Conservation (phyloP, 2,888 invertebrate species). For the Yponomeuta evonymella region DNA sequence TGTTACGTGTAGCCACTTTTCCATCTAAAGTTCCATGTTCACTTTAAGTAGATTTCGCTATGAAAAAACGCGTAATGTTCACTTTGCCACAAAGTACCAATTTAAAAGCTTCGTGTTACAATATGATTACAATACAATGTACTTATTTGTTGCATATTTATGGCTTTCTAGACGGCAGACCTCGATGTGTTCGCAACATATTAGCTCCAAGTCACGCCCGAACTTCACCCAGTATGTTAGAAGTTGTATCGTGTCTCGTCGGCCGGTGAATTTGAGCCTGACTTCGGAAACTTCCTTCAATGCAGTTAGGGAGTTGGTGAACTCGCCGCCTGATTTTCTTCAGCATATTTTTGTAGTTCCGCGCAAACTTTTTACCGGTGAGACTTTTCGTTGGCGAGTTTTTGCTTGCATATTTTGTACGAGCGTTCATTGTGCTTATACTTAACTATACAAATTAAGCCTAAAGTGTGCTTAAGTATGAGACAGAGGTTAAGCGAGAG, state of each 20-base stretch:
- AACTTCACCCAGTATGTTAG: conserved; percentile 12
- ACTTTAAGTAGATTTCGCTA: too few species aligned
- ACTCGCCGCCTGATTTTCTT: background rate
- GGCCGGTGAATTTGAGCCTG: conserved; percentile 10
- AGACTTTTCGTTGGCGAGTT: background rate
- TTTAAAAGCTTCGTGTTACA: too few species aligned
- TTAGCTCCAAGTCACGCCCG: background rate
- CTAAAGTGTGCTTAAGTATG: too few species aligned
- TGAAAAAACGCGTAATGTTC: too few species aligned
- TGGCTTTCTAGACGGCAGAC: too few species aligned
- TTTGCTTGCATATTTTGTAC: background rate
- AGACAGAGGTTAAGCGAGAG: too few species aligned
- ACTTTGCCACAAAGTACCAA: too few species aligned
- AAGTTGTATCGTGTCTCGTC: conserved; percentile 12
- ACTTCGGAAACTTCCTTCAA: conserved; percentile 9
- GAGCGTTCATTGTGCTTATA: background rate
- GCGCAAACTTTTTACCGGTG: background rate
- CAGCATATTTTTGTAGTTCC: conserved; percentile 1
- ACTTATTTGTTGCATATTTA: too few species aligned
- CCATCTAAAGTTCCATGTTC: too few species aligned
- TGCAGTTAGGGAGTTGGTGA: conserved; percentile 3
- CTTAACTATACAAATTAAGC: too few species aligned
- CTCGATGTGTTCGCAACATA: background rate
- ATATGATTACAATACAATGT: too few species aligned
- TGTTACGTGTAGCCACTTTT: too few species aligned